These are phyloP conservation scores for Eutolmus rufibarbis DNA, from an alignment of 2,888 invertebrate species.

Conservation along the genomic window DNA sequence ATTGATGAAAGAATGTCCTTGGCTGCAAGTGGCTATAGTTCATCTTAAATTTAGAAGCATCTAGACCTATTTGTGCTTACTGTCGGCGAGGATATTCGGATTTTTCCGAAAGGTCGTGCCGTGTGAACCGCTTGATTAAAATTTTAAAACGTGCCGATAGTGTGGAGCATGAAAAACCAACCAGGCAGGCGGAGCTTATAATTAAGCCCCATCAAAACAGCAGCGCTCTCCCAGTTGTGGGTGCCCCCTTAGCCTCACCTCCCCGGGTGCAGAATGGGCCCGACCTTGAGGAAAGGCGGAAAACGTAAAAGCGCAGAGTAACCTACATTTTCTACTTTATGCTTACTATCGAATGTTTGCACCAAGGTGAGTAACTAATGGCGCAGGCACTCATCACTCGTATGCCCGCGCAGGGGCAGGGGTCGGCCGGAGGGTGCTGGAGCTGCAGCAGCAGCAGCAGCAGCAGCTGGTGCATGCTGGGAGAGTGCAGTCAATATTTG, in stretches of 20 bases:
- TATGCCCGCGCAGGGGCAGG: background rate
- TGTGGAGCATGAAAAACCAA: background rate
- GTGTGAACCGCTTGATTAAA: background rate
- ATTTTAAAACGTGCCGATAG: background rate
- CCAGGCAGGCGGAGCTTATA: background rate
- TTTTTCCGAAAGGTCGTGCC: background rate
- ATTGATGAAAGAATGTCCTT: background rate
- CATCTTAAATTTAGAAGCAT: background rate
- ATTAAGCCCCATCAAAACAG: conserved; percentile 19
- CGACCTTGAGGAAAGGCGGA: conserved; percentile 30
- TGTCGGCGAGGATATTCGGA: background rate
- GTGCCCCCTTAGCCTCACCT: background rate
- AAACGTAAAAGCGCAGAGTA: conserved; percentile 33
- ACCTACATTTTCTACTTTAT: conserved; percentile 19
- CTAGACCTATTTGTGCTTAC: background rate
- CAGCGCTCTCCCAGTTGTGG: background rate
- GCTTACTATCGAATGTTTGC: conserved; percentile 20
- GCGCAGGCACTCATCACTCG: conserved; percentile 21
- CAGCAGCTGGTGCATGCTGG: background rate
- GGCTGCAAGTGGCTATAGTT: background rate
- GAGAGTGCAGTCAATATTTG: conserved; percentile 23
- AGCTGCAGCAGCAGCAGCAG: background rate
- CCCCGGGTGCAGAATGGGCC: background rate
- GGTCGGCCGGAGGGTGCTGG: background rate
- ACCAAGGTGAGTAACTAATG: conserved; percentile 30